A percentile compares a stretch with the other conserved stretches of the same genome.
phyloP scores from a whole-genome alignment of 2,113 vertebrate species.

The Dromaius novaehollandiae region DNA sequence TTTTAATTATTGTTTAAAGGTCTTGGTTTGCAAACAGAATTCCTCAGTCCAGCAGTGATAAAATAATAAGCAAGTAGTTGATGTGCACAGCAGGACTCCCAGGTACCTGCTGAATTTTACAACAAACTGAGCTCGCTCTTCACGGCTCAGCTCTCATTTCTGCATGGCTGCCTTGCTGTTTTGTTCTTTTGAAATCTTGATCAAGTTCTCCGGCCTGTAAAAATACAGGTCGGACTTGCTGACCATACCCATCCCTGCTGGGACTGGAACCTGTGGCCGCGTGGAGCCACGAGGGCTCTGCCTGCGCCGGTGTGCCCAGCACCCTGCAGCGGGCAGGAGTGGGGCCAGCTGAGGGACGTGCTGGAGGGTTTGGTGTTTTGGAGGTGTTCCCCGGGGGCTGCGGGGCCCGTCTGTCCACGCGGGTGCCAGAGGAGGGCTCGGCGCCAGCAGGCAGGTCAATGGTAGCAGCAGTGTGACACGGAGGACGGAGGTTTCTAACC shows the following conservation, averaged over 20 bases:
- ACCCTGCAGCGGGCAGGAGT: neutral
- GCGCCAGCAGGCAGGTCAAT: neutral
- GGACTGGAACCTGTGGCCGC: fast-evolving
- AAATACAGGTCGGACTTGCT: neutral
- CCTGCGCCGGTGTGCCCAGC: neutral
- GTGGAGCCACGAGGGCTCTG: neutral
- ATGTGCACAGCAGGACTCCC: neutral
- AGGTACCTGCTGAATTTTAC: neutral
- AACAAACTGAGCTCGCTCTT: neutral
- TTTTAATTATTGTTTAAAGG: neutral
- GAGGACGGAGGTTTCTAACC: neutral
- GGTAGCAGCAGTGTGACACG: neutral
- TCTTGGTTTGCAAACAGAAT: neutral
- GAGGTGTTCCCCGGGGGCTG: neutral
- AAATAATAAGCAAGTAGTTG: neutral
- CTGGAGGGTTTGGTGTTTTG: neutral
- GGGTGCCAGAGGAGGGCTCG: fast-evolving
- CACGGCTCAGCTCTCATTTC: neutral
- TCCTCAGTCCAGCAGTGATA: neutral
- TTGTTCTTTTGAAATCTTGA: neutral
- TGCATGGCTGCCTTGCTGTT: fast-evolving
- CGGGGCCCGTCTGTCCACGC: neutral
- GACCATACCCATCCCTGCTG: neutral
- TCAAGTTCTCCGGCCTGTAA: neutral
- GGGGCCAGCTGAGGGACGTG: too few relatives aligned